These are phyloP conservation scores for Muntiacus muntjak DNA, from an alignment of 2,113 vertebrate genomes.

Conservation along the genomic window DNA sequence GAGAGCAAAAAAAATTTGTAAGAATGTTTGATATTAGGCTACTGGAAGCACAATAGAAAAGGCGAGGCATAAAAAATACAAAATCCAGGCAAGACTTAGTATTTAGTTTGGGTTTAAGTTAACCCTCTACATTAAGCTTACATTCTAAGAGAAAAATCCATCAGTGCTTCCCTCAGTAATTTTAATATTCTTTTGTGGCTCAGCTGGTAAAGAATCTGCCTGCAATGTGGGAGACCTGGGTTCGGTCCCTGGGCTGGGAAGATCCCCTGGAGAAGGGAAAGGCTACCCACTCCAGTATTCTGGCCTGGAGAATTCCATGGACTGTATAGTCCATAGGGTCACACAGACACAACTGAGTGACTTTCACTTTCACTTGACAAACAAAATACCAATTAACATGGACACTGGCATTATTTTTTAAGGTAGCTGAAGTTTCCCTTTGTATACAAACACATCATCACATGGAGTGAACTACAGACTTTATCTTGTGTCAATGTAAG, in stretches of 20 bases:
- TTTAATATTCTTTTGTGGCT: neutral
- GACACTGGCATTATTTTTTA: neutral
- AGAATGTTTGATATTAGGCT: neutral
- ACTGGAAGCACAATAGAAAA: neutral
- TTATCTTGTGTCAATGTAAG: neutral
- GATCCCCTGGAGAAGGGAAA: neutral
- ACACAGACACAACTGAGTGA: neutral
- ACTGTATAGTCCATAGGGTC: neutral
- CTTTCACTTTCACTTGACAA: neutral
- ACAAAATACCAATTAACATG: conserved; percentile 21
- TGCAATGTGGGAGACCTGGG: neutral
- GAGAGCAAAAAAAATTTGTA: neutral
- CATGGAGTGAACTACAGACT: neutral
- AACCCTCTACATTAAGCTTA: neutral
- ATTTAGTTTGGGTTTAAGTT: neutral
- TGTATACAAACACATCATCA: conserved; percentile 1
- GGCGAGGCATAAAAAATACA: neutral
- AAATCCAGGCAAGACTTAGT: neutral
- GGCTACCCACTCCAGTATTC: neutral
- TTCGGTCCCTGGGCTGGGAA: neutral
- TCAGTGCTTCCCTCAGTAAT: neutral
- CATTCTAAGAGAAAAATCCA: neutral
- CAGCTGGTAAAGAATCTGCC: neutral
- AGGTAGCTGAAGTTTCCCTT: neutral
- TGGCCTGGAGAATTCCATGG: neutral